These are phyloP conservation scores for Tupaia tana DNA, from an alignment of 2,113 vertebrate genomes.

Conservation along the genomic window DNA sequence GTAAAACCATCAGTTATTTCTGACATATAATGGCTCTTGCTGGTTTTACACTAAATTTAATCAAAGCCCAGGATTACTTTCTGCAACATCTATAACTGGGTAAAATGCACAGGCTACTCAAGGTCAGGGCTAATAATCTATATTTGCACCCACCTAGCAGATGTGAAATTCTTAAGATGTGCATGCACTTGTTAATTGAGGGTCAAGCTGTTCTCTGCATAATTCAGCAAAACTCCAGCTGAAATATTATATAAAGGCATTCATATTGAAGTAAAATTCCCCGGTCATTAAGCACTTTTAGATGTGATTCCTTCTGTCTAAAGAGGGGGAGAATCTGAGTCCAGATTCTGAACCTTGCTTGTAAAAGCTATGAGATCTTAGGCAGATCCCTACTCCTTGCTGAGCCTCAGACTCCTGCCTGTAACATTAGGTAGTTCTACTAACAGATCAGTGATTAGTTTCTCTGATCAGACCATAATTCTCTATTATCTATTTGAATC, in stretches of 20 bases:
- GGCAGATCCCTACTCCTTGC: neutral
- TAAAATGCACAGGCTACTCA: neutral
- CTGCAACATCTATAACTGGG: conserved; percentile 37
- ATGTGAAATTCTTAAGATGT: conserved; percentile 38
- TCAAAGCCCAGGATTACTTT: conserved; percentile 43
- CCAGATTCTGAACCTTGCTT: neutral
- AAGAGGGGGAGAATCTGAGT: neutral
- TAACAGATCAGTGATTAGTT: neutral
- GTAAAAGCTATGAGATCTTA: neutral
- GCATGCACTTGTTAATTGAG: neutral
- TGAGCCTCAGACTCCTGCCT: neutral
- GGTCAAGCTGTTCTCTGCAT: conserved; percentile 52
- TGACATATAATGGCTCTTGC: neutral
- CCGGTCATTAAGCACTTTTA: conserved; percentile 38
- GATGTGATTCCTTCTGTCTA: neutral
- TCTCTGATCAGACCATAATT: conserved; percentile 31
- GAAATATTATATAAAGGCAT: conserved; percentile 35
- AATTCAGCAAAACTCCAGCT: conserved; percentile 63
- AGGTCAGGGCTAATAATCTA: conserved; percentile 57
- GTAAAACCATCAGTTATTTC: conserved; percentile 28
- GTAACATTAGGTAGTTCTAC: neutral
- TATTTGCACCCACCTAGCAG: conserved; percentile 30
- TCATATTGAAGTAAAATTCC: conserved; percentile 40
- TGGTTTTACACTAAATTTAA: conserved; percentile 56
- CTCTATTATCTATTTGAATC: neutral